phyloP scores from a whole-genome alignment of 2,888 invertebrate species.

The Meghimatium bilineatum region DNA sequence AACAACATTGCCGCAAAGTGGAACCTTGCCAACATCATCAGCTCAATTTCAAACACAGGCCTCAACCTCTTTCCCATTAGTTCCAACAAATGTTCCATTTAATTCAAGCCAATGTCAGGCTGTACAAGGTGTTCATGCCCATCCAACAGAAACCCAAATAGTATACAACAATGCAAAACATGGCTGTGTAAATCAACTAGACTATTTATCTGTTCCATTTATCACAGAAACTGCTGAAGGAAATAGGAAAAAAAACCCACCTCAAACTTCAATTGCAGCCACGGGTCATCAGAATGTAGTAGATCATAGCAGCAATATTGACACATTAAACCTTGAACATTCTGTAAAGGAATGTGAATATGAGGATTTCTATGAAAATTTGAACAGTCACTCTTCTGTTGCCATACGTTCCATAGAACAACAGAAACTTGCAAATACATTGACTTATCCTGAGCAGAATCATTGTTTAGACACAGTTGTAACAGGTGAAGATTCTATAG shows the following conservation, averaged over 20 bases:
- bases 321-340: background rate
- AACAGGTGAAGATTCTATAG: background rate
- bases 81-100: background rate
- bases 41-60: background rate
- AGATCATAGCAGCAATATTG: background rate
- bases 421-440: background rate
- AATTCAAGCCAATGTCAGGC: background rate
- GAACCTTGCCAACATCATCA: background rate
- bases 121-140: background rate
- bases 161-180: background rate
- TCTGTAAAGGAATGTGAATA: background rate
- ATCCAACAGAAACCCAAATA: background rate
- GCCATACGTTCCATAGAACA: background rate
- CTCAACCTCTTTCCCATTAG: background rate
- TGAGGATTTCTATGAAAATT: background rate
- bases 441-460: background rate
- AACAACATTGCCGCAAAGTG: constrained; percentile 7
- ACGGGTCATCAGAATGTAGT: background rate
- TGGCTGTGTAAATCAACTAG: background rate
- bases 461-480: background rate
- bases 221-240: background rate
- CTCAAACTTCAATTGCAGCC: background rate
- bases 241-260: background rate
- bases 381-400: background rate
- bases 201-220: background rate